Conservation (phyloP, 2,113 vertebrate species). For the Craseonycteris thonglongyai region DNA sequence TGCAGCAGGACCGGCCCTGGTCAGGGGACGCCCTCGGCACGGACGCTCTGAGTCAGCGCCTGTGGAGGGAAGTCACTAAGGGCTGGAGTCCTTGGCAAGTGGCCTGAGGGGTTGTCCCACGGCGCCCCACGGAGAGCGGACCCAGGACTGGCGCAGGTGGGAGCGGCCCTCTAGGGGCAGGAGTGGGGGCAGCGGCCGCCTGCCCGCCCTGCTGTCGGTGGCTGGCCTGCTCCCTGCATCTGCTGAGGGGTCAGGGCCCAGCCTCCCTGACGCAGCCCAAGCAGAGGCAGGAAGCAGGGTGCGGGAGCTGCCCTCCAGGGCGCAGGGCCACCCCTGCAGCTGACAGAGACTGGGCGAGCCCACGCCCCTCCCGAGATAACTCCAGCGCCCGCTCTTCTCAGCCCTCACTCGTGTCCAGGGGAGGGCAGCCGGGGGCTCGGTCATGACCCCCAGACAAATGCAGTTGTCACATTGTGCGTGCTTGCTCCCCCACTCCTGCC, state of each 20-base stretch:
- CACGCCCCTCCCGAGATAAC: background rate
- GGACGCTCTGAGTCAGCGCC: background rate
- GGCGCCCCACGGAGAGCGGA: background rate
- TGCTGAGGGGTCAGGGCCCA: background rate
- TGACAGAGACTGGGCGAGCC: background rate
- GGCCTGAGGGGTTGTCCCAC: background rate
- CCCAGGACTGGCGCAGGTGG: too few species aligned
- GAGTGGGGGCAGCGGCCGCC: rapidly evolving
- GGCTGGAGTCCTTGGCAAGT: background rate
- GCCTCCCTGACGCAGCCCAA: rapidly evolving
- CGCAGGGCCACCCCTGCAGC: background rate
- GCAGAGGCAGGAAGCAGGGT: background rate
- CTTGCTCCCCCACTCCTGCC: rapidly evolving
- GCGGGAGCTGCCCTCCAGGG: background rate
- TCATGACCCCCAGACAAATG: background rate
- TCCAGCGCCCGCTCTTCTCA: background rate
- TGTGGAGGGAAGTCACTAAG: rapidly evolving
- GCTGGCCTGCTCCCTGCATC: rapidly evolving
- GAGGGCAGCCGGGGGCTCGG: background rate
- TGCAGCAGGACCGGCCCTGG: rapidly evolving
- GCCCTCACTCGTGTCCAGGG: background rate
- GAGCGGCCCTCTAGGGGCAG: too few species aligned
- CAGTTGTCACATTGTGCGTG: rapidly evolving
- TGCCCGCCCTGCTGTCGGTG: too few species aligned
- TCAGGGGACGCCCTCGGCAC: rapidly evolving